A percentile compares a stretch with the other conserved stretches of the same genome.
phyloP scores from a whole-genome alignment of 1,140 invertebrate species.

The Telenomus remus region DNA sequence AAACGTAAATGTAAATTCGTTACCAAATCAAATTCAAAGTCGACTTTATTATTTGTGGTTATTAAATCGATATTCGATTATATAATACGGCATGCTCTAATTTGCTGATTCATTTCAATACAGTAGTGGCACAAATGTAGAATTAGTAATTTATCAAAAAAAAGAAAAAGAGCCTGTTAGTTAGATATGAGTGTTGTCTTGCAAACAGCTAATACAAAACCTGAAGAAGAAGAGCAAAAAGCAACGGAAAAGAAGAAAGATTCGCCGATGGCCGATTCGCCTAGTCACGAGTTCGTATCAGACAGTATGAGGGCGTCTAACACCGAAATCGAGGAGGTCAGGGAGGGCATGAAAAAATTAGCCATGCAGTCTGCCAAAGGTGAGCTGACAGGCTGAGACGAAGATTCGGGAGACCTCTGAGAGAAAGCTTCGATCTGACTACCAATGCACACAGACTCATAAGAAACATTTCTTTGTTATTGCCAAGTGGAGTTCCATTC shows the following conservation, averaged over 20 bases:
- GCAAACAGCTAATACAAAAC: conserved; percentile 67
- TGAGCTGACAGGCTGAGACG: conserved; percentile 61
- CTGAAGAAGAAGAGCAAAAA: conserved; percentile 54
- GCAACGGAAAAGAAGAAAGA: conserved; percentile 27
- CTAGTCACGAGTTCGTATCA: conserved; percentile 80
- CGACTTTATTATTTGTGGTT: too few relatives aligned
- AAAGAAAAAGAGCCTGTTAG: conserved; percentile 59
- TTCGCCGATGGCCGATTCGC: conserved; percentile 59
- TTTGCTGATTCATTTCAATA: conserved; percentile 53
- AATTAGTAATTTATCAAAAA: conserved; percentile 38
- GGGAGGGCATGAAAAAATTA: conserved; percentile 82
- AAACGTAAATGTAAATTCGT: too few relatives aligned
- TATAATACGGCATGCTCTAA: conserved; percentile 24
- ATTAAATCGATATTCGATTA: too few relatives aligned
- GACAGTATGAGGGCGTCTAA: conserved; percentile 79
- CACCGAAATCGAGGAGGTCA: conserved; percentile 81
- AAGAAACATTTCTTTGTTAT: not conserved
- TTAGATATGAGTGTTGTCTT: conserved; percentile 71
- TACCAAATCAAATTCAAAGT: too few relatives aligned
- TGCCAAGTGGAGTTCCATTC: not conserved
- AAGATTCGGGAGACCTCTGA: conserved; percentile 34
- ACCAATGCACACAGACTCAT: not conserved
- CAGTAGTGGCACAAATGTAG: conserved; percentile 32
- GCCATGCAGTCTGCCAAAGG: conserved; percentile 74
- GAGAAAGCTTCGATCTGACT: not conserved